Percentiles rank a stretch among this genome's conserved stretches.
phyloP scores from a whole-genome alignment of 2,888 invertebrate species.

The Oegoconia quadripuncta region DNA sequence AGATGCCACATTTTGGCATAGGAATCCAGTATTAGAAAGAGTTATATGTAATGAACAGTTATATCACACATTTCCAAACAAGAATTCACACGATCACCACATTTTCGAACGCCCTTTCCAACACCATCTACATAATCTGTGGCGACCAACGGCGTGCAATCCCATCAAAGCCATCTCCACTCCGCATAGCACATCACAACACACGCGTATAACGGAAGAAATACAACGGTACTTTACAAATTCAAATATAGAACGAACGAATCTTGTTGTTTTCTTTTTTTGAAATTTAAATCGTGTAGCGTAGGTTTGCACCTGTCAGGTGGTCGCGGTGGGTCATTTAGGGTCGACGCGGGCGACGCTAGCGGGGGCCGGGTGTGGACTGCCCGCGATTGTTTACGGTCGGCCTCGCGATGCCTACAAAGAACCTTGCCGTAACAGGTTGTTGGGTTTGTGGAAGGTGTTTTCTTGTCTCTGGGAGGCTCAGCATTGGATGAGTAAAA shows the following conservation, averaged over 20 bases:
- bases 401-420: constrained; percentile 46
- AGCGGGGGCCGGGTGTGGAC: constrained; percentile 65
- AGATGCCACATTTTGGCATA: no score
- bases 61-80: no score
- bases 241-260: constrained; percentile 50
- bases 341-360: constrained; percentile 36
- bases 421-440: constrained; percentile 33
- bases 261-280: constrained; percentile 45
- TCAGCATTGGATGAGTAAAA: not conserved
- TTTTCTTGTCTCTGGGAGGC: constrained; percentile 31
- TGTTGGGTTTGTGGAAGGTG: constrained; percentile 22
- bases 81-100: not conserved
- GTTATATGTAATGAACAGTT: no score
- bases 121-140: constrained; percentile 10
- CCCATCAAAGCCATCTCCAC: constrained; percentile 41
- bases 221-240: constrained; percentile 43
- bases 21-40: no score
- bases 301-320: constrained; percentile 43
- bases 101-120: constrained; percentile 1
- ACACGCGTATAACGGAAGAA: constrained; percentile 52
- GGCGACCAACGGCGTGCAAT: constrained; percentile 24
- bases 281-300: constrained; percentile 32
- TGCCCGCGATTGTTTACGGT: constrained; percentile 68
- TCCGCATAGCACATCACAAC: constrained; percentile 50
- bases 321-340: constrained; percentile 30